A percentile compares a stretch with the other conserved stretches of the same genome.
Conservation (phyloP, 2,797 vertebrate species). For the Garrulus glandarius region DNA sequence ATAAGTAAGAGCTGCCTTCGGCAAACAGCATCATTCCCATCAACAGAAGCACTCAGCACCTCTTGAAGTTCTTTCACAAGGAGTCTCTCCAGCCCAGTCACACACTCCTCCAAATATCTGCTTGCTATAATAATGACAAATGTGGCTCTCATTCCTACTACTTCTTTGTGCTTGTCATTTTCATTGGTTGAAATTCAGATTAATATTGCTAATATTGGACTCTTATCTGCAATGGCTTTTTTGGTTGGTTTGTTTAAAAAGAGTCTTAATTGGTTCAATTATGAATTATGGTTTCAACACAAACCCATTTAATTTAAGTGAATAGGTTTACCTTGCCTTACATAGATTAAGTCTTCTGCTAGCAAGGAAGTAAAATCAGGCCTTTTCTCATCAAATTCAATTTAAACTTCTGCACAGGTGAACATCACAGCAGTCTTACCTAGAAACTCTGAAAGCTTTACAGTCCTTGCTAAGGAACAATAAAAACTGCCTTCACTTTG, state of each 20-base stretch:
- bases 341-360: not conserved
- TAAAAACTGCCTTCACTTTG: not conserved
- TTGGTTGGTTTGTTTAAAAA: not conserved
- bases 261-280: not conserved
- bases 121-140: not conserved
- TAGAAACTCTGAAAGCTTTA: not conserved
- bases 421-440: not conserved
- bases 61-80: not conserved
- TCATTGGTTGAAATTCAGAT: not conserved
- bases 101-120: not conserved
- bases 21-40: not conserved
- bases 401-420: not conserved
- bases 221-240: not conserved
- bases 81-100: not conserved
- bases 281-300: not conserved
- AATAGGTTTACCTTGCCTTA: not conserved
- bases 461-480: not conserved
- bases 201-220: not conserved
- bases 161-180: not conserved
- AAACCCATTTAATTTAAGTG: not conserved
- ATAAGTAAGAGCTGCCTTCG: not conserved
- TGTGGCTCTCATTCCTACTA: not conserved
- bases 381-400: not conserved
- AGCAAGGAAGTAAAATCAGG: not conserved
- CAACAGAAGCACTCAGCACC: not conserved